Base-by-base conservation (phyloP, 1,140 invertebrate genomes). In the Drosophila navojoa region DNA sequence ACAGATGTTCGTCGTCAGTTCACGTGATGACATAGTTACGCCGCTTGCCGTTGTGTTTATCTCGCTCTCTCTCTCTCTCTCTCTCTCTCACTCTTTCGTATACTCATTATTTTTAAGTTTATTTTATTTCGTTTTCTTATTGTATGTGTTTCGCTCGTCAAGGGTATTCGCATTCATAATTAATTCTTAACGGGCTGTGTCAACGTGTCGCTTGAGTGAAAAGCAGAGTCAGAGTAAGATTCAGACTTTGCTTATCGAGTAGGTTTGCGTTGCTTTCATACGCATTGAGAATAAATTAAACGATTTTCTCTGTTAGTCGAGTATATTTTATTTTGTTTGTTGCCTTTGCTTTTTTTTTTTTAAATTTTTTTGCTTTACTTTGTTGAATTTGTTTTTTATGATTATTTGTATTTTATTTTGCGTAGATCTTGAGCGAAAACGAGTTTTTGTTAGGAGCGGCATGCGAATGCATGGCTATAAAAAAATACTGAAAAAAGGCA, bases 281-380 rank as follows among this genome's bases (percentile, higher is more conserved):
- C 82, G 82, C 82, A 87, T 64, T 15, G 72, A 77, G 84, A 82
- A 87, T 87, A 87, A 79, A 89, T 87, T 87, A 82, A 82, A 79
- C 59, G 40, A 60, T 73, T 72, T 76, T 66, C 35, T 44, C 53
- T 49, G 32, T 35, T 16, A 35, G 4, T 15, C 42, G 42, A 45
- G 6, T 5, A 19, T 27, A 54, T 42, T 78, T 38, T 78, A 47
- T 57, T 57, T 58, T 70, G 50, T 68, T 55, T 61, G 50, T 87
- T 81, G 72, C 62, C 52, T 58, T 57, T 76, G 53, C 22, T 22
- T 2, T 22, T 1, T 22, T 22, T 1, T 3, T 22, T n/a, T n/a
- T n/a, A n/a, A n/a, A n/a, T n/a, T n/a, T n/a, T n/a, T 58, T 57
- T 76, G 53, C 25, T 76, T 52, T 68, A 52, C 71, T 54, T 40